Evolutionary conservation across 2,888 invertebrate species (phyloP).

Genomic region (Altica lythri): DNA sequence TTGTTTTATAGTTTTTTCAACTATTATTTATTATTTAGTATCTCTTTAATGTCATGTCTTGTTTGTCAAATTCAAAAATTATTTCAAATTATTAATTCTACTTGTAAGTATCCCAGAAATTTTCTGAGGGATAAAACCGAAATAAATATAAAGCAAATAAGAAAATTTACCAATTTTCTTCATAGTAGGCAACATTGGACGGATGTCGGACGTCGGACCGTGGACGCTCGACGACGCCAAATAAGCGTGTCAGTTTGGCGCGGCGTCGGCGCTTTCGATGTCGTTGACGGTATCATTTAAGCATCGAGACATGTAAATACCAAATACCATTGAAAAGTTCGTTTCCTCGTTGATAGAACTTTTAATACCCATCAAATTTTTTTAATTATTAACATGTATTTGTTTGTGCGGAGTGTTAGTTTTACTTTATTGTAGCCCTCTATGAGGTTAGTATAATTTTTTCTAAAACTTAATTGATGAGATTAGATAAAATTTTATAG

Average conservation of each 20-base stretch:
- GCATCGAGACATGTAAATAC: constrained; percentile 3
- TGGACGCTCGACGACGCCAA: constrained; percentile 30
- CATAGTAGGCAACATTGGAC: constrained; percentile 25
- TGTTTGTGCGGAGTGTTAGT: background rate
- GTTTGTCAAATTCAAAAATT: no score
- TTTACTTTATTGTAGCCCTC: constrained; percentile 6
- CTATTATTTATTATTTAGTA: no score
- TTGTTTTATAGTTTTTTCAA: no score
- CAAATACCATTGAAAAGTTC: background rate
- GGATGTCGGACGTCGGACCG: constrained; percentile 15
- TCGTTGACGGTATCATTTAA: background rate
- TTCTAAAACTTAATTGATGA: no score
- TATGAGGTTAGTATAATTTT: constrained; percentile 8
- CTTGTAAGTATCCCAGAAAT: no score
- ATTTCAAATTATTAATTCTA: no score
- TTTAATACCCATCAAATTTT: background rate
- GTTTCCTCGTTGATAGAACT: background rate
- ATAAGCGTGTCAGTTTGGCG: constrained; percentile 35
- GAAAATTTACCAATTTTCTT: no score
- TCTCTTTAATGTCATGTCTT: no score
- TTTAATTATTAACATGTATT: background rate
- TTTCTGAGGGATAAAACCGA: no score
- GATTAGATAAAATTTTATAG: no score
- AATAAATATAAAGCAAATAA: no score
- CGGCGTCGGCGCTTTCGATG: constrained; percentile 27